phyloP scores from a whole-genome alignment of 2,113 vertebrate species.

The Aegotheles bennettii region DNA sequence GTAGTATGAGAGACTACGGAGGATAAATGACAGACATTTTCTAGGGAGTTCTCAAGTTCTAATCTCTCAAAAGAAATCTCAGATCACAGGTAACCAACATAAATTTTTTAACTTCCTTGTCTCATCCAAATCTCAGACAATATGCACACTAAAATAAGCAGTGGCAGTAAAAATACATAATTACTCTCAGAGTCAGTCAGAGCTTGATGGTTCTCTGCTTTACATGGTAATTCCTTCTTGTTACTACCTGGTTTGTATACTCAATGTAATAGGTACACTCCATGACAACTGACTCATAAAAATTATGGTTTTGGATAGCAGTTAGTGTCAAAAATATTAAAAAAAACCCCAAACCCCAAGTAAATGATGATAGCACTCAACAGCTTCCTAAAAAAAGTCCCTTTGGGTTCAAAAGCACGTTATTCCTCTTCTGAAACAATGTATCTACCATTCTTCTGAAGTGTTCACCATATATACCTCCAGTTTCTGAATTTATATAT shows the following conservation, averaged over 20 bases:
- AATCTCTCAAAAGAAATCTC: background rate
- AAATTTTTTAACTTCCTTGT: background rate
- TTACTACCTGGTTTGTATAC: background rate
- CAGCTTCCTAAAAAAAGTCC: background rate
- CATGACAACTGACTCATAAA: background rate
- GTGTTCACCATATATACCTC: accelerated
- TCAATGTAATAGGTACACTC: accelerated
- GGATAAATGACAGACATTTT: background rate
- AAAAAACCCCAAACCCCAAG: background rate
- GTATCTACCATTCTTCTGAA: background rate
- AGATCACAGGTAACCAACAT: background rate
- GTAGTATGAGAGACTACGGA: accelerated
- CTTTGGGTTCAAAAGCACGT: background rate
- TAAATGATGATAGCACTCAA: background rate
- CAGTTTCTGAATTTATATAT: background rate
- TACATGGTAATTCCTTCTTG: background rate
- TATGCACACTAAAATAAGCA: background rate
- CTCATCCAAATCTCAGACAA: background rate
- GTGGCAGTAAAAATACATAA: background rate
- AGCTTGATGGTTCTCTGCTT: background rate
- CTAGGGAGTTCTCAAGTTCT: background rate
- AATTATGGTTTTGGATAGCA: background rate
- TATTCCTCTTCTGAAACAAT: background rate
- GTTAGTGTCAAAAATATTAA: background rate
- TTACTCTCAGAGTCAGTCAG: background rate